These are phyloP conservation scores for Andrena flavipes DNA, from an alignment of 2,888 invertebrate genomes.

Conservation along the genomic window DNA sequence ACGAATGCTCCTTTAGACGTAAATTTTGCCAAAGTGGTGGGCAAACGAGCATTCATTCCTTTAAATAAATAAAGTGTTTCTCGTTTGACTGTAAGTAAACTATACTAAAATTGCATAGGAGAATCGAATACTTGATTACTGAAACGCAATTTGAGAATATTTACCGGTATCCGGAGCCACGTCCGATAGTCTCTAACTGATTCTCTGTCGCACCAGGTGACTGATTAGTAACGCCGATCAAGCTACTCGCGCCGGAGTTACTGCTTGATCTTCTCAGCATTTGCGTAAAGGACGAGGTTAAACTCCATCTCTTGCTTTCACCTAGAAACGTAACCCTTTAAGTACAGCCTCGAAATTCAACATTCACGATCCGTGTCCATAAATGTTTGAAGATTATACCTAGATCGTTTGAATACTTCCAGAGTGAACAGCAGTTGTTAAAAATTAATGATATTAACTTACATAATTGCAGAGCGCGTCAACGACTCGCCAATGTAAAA, in stretches of 20 bases:
- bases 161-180: slow-evolving; percentile 76
- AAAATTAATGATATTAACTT: slow-evolving; percentile 46
- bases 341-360: neutral
- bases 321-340: slow-evolving; percentile 74
- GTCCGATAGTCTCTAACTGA: slow-evolving; percentile 74
- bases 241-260: slow-evolving; percentile 81
- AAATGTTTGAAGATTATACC: slow-evolving; percentile 62
- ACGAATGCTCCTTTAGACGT: too few relatives aligned
- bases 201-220: slow-evolving; percentile 77
- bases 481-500: slow-evolving; percentile 6
- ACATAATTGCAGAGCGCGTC: neutral
- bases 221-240: slow-evolving; percentile 69
- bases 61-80: too few relatives aligned
- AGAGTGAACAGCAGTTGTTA: slow-evolving; percentile 50
- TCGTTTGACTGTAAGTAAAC: too few relatives aligned
- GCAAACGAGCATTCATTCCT: too few relatives aligned
- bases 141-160: neutral
- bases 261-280: slow-evolving; percentile 90
- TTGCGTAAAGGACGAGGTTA: slow-evolving; percentile 91
- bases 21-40: too few relatives aligned
- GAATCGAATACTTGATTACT: neutral
- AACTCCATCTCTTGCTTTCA: slow-evolving; percentile 91
- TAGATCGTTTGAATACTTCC: slow-evolving; percentile 75
- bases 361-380: neutral
- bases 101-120: neutral